Conservation (phyloP, 2,888 invertebrate species). For the Alloplasta piceator region DNA sequence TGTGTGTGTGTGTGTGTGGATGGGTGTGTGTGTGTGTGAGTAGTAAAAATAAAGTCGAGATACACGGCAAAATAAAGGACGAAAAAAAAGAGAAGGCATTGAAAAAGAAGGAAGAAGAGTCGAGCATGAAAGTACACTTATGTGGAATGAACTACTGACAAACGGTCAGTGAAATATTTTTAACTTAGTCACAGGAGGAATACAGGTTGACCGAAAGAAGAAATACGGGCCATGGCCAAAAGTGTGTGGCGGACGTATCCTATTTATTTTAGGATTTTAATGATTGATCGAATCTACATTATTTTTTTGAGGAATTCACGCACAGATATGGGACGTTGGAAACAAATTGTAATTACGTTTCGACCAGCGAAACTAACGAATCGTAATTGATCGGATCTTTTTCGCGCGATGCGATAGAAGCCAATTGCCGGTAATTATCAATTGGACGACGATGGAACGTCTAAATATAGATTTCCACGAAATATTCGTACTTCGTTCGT, state of each 20-base stretch:
- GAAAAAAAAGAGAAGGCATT: background rate
- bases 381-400: slow-evolving; percentile 13
- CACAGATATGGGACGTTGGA: background rate
- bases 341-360: slow-evolving; percentile 29
- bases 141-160: background rate
- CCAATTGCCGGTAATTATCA: slow-evolving; percentile 35
- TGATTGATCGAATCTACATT: background rate
- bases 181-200: background rate
- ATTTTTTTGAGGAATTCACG: slow-evolving; percentile 1
- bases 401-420: background rate
- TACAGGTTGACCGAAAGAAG: too few species aligned
- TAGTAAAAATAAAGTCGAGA: slow-evolving; percentile 7
- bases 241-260: too few species aligned
- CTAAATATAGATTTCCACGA: slow-evolving; percentile 12
- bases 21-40: background rate
- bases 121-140: background rate
- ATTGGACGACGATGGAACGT: slow-evolving; percentile 14
- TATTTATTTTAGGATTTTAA: too few species aligned
- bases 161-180: background rate
- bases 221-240: too few species aligned
- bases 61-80: background rate
- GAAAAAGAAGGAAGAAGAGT: slow-evolving; percentile 1
- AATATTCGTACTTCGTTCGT: slow-evolving; percentile 9
- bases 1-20: too few species aligned
- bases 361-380: slow-evolving; percentile 35